These are phyloP conservation scores for Rutpela maculata DNA, from an alignment of 2,888 invertebrate species.

Conservation along the genomic window DNA sequence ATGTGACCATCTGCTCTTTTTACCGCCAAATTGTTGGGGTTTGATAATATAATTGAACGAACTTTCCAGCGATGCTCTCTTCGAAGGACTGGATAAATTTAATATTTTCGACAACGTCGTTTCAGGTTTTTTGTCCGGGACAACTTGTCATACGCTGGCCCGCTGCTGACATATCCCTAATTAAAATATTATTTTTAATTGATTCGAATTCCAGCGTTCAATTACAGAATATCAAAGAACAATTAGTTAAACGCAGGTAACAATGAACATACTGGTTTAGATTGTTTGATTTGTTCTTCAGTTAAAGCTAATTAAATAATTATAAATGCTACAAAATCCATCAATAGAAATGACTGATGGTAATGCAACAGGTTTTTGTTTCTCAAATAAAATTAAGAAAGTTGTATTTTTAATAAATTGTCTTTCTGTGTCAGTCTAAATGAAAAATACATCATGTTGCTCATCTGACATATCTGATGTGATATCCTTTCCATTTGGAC, in stretches of 20 bases:
- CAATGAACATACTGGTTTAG: background rate
- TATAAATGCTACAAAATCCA: background rate
- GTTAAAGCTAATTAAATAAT: background rate
- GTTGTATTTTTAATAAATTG: too few species aligned
- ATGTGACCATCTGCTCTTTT: conserved; percentile 37
- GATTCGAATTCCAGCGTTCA: conserved; percentile 1
- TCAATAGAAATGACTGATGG: background rate
- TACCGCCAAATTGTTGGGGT: conserved; percentile 23
- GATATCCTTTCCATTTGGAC: too few species aligned
- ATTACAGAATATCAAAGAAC: conserved; percentile 1
- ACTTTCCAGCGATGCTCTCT: conserved; percentile 9
- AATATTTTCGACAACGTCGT: conserved; percentile 21
- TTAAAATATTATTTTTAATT: conserved; percentile 40
- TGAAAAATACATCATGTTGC: too few species aligned
- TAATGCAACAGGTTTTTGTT: background rate
- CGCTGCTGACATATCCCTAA: conserved; percentile 21
- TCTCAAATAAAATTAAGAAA: background rate
- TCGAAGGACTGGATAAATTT: conserved; percentile 13
- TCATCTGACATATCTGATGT: too few species aligned
- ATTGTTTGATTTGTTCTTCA: background rate
- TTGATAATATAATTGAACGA: conserved; percentile 31
- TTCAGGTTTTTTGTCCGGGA: conserved; percentile 19
- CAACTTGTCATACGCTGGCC: conserved; percentile 25
- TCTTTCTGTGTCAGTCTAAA: too few species aligned
- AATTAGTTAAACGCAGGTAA: background rate